A percentile compares a stretch with the other conserved stretches of the same genome.
Evolutionary conservation across 2,888 invertebrate genomes (phyloP).

Genomic region (Eupeodes luniger): DNA sequence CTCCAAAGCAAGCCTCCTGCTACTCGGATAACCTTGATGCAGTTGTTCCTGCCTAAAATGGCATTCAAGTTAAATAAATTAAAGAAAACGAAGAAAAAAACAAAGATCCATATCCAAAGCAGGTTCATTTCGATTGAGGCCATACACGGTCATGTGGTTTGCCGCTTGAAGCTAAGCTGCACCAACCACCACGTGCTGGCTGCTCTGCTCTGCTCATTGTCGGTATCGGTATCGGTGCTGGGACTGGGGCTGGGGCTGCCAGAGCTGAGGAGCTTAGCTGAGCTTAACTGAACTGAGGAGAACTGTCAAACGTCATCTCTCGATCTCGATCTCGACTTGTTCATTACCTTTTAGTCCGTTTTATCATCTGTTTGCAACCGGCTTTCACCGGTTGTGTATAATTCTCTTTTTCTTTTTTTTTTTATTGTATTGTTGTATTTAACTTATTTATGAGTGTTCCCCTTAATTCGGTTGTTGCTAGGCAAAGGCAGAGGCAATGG

Average conservation of each 20-base stretch:
- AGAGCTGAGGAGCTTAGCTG: too few relatives aligned
- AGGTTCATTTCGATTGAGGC: conserved; percentile 53
- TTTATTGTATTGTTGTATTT: background rate
- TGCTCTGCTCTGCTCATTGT: too few relatives aligned
- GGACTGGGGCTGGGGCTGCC: too few relatives aligned
- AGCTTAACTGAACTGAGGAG: background rate
- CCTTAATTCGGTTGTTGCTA: conserved; percentile 39
- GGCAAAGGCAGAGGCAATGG: conserved; percentile 7
- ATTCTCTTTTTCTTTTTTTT: background rate
- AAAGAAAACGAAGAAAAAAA: background rate
- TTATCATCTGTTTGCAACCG: conserved; percentile 53
- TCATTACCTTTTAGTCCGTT: conserved; percentile 19
- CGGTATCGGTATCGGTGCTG: too few relatives aligned
- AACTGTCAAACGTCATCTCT: conserved; percentile 48
- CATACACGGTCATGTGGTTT: conserved; percentile 53
- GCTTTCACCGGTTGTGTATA: conserved; percentile 56
- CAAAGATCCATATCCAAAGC: background rate
- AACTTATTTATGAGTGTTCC: conserved; percentile 13
- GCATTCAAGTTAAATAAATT: background rate
- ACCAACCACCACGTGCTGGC: conserved; percentile 66
- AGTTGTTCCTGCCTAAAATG: conserved; percentile 30
- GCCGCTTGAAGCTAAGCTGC: conserved; percentile 33
- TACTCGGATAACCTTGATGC: conserved; percentile 64
- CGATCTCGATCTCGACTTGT: background rate
- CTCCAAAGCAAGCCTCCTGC: conserved; percentile 2